phyloP scores from a whole-genome alignment of 2,797 vertebrate species.

The Chloroceryle amazona region DNA sequence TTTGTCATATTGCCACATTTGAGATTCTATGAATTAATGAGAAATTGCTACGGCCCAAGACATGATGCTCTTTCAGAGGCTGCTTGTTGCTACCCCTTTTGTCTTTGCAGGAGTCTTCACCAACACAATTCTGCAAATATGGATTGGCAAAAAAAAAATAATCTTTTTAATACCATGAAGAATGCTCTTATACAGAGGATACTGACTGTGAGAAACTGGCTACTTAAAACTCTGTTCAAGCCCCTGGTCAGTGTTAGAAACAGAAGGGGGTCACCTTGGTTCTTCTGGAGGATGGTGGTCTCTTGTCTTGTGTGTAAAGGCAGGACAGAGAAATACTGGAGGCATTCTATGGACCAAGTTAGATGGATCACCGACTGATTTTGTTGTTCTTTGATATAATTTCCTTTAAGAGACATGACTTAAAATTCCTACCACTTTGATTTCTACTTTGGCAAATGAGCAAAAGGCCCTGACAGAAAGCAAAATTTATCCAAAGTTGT shows the following conservation, averaged over 20 bases:
- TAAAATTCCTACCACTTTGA: neutral
- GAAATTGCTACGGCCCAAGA: neutral
- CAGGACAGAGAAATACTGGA: neutral
- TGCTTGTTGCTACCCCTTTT: neutral
- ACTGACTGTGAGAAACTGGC: neutral
- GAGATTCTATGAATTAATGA: neutral
- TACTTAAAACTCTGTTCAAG: neutral
- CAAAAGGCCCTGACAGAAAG: neutral
- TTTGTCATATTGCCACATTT: neutral
- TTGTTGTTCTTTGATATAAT: neutral
- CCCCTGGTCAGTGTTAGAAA: neutral
- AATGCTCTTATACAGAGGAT: neutral
- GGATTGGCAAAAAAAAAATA: rapidly evolving
- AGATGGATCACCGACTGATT: neutral
- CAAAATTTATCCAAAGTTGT: neutral
- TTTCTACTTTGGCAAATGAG: neutral
- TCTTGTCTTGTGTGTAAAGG: neutral
- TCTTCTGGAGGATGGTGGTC: neutral
- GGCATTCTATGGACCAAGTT: neutral
- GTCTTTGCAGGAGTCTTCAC: neutral
- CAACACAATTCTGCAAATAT: neutral
- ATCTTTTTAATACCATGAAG: neutral
- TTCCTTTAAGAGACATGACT: neutral
- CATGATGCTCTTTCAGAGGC: neutral
- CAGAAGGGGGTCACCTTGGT: neutral